These are phyloP conservation scores for Chloroceryle amazona DNA, from an alignment of 2,797 vertebrate genomes.

Conservation along the genomic window DNA sequence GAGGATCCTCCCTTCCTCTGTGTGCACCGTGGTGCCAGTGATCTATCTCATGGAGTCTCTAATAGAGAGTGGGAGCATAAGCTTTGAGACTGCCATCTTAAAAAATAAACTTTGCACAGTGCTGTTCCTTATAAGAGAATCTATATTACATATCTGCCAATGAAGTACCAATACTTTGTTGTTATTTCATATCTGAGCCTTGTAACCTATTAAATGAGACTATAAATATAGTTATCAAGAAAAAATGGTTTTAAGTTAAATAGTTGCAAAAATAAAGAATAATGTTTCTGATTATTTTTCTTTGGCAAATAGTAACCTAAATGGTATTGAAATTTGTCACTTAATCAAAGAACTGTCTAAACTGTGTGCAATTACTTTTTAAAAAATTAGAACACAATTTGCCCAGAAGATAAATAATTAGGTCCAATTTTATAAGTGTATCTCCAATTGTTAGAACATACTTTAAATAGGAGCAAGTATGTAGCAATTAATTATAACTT, in stretches of 20 bases:
- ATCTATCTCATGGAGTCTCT: neutral
- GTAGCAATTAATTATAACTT: slow-evolving; percentile 73
- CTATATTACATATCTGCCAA: neutral
- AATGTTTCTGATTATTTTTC: slow-evolving; percentile 54
- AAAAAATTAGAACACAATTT: slow-evolving; percentile 77
- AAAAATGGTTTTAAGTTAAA: slow-evolving; percentile 33
- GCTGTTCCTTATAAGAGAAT: neutral
- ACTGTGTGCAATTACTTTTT: slow-evolving; percentile 63
- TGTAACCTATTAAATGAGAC: neutral
- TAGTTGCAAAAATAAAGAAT: slow-evolving; percentile 39
- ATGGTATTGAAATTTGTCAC: slow-evolving; percentile 64
- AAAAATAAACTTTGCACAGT: neutral
- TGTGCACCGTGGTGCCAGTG: neutral
- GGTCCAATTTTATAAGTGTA: slow-evolving; percentile 63
- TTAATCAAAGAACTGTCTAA: slow-evolving; percentile 70
- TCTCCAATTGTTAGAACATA: slow-evolving; percentile 63
- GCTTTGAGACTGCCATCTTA: neutral
- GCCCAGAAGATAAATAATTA: slow-evolving; percentile 78
- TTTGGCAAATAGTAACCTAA: slow-evolving; percentile 45
- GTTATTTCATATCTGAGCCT: slow-evolving; percentile 11
- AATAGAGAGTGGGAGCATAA: neutral
- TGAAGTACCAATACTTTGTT: neutral
- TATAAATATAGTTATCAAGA: slow-evolving; percentile 17
- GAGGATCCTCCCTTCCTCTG: neutral
- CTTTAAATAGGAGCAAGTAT: slow-evolving; percentile 72